These are phyloP conservation scores for Sarcophaga subvicina DNA, from an alignment of 2,888 invertebrate genomes.

Conservation along the genomic window DNA sequence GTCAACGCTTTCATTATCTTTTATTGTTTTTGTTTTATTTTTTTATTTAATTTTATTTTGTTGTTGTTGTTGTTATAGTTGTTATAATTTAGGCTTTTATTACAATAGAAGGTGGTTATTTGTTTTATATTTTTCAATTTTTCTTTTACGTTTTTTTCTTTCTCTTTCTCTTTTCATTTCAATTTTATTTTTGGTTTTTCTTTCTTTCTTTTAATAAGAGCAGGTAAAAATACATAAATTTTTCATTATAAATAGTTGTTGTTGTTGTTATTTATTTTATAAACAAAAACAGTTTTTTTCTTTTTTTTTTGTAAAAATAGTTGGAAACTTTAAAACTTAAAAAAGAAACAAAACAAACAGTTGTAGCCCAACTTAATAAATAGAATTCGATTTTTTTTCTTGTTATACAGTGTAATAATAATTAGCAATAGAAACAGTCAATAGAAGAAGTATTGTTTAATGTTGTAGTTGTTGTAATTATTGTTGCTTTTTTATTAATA, in stretches of 20 bases:
- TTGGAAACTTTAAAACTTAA: constrained; percentile 49
- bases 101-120: constrained; percentile 77
- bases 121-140: constrained; percentile 37
- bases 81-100: constrained; percentile 72
- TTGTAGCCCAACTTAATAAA: constrained; percentile 56
- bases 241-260: constrained; percentile 59
- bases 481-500: background rate
- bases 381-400: constrained; percentile 9
- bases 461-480: background rate
- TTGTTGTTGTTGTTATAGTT: background rate
- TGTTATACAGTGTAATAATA: constrained; percentile 3
- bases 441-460: background rate
- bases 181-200: background rate
- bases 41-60: constrained; percentile 55
- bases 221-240: constrained; percentile 75
- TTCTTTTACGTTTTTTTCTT: background rate
- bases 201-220: constrained; percentile 70
- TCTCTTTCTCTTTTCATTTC: constrained; percentile 28
- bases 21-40: constrained; percentile 57
- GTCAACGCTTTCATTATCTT: background rate
- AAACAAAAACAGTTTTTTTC: constrained; percentile 37
- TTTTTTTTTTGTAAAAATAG: background rate
- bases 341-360: constrained; percentile 56
- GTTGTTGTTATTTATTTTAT: constrained; percentile 41
- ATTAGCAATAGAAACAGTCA: background rate